Evolutionary conservation across 2,113 vertebrate genomes (phyloP).

Genomic region (Scatophagus argus): DNA sequence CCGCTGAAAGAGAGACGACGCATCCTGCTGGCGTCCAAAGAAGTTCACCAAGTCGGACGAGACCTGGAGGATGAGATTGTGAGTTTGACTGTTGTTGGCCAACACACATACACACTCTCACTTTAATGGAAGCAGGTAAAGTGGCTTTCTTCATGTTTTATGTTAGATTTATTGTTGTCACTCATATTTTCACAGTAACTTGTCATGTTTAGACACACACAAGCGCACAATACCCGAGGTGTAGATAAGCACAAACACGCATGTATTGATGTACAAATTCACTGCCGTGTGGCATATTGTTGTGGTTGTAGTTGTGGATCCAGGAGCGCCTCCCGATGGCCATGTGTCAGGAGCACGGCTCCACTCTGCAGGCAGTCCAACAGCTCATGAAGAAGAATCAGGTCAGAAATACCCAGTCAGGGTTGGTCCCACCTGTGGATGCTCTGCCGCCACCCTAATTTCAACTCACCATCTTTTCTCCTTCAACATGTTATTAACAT

Average conservation of each 20-base stretch:
- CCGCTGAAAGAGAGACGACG: slow-evolving; percentile 91
- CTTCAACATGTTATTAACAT: not conserved
- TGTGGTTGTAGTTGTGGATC: slow-evolving; percentile 86
- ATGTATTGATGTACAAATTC: not conserved
- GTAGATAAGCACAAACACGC: not conserved
- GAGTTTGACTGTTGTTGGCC: slow-evolving; percentile 70
- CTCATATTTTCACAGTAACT: too few species aligned
- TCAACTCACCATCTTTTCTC: not conserved
- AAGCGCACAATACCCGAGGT: not conserved
- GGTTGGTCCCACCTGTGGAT: not conserved
- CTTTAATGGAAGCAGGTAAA: too few species aligned
- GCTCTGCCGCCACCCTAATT: too few species aligned
- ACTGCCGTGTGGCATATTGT: not conserved
- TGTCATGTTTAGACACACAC: too few species aligned
- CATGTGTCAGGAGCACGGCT: slow-evolving; percentile 88
- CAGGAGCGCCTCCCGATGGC: slow-evolving; percentile 91
- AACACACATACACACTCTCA: not conserved
- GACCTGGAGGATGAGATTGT: slow-evolving; percentile 94
- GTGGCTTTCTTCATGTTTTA: too few species aligned
- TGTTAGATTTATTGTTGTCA: too few species aligned
- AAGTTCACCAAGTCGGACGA: slow-evolving; percentile 93
- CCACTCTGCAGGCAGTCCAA: slow-evolving; percentile 90
- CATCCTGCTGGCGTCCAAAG: slow-evolving; percentile 92
- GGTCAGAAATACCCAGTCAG: slow-evolving; percentile 65
- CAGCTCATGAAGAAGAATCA: slow-evolving; percentile 96